phyloP scores from a whole-genome alignment of 2,797 vertebrate species.

The Periophthalmus magnuspinnatus region DNA sequence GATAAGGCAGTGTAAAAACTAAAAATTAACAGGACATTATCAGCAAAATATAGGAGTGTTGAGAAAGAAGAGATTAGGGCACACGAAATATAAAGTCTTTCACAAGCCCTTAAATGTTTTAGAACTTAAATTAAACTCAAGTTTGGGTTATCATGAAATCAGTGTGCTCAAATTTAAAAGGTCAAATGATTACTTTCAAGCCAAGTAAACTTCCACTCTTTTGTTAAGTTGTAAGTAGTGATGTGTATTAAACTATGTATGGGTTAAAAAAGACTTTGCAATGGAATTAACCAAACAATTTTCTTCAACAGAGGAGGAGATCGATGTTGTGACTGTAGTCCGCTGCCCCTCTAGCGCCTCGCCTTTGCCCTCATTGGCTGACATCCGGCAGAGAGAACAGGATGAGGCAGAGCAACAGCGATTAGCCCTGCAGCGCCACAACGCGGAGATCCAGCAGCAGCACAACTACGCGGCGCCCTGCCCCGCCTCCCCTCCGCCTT shows the following conservation, averaged over 20 bases:
- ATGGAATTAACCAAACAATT: background rate
- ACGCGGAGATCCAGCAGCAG: slow-evolving; percentile 79
- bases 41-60: background rate
- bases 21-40: background rate
- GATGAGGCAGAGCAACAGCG: slow-evolving; percentile 65
- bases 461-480: slow-evolving; percentile 83
- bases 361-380: slow-evolving; percentile 30
- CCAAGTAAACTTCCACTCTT: no score
- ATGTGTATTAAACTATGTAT: no score
- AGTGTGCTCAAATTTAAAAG: no score
- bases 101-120: no score
- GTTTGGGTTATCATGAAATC: no score
- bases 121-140: no score
- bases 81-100: background rate
- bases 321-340: slow-evolving; percentile 80
- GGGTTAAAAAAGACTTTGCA: background rate
- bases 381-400: slow-evolving; percentile 47
- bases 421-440: slow-evolving; percentile 63
- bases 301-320: slow-evolving; percentile 76
- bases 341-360: slow-evolving; percentile 57
- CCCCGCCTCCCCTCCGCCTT: slow-evolving; percentile 67
- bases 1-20: slow-evolving; percentile 5
- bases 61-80: background rate
- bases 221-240: no score
- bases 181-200: no score